Percentiles rank a stretch among this genome's conserved stretches.
Conservation (phyloP, 2,797 vertebrate genomes). For the Thunnus albacares region DNA sequence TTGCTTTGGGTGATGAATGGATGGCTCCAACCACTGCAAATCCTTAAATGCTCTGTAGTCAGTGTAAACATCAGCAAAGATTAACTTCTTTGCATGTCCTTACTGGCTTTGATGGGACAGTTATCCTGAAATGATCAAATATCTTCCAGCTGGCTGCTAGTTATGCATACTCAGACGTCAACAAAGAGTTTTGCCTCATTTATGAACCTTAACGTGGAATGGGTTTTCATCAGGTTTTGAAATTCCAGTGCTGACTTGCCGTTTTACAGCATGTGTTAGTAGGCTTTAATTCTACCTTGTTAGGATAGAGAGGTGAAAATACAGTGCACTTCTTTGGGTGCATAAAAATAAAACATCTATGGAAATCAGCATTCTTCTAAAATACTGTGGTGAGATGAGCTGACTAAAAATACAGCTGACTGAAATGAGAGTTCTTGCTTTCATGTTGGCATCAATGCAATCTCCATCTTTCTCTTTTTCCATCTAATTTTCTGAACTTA, state of each 20-base stretch:
- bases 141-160: slow-evolving; percentile 33
- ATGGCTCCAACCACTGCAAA: slow-evolving; percentile 22
- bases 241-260: slow-evolving; percentile 36
- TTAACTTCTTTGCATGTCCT: slow-evolving; percentile 26
- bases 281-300: slow-evolving; percentile 35
- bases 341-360: slow-evolving; percentile 42
- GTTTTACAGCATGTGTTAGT: slow-evolving; percentile 34
- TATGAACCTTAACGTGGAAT: slow-evolving; percentile 6
- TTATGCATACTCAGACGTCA: slow-evolving; percentile 21
- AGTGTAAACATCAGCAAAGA: slow-evolving; percentile 40
- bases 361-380: slow-evolving; percentile 6
- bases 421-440: slow-evolving; percentile 18
- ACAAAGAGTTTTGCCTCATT: slow-evolving; percentile 35
- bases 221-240: slow-evolving; percentile 12
- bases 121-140: slow-evolving; percentile 46
- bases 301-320: slow-evolving; percentile 30
- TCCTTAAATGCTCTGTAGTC: slow-evolving; percentile 32
- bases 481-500: background rate
- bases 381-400: background rate
- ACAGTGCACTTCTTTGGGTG: slow-evolving; percentile 8
- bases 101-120: slow-evolving; percentile 36
- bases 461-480: slow-evolving; percentile 1
- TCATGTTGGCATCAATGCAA: slow-evolving; percentile 19
- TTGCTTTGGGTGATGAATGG: slow-evolving; percentile 38
- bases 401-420: slow-evolving; percentile 24